Base-by-base conservation (phyloP, 2,888 invertebrate genomes). In the Agonopterix arenella region DNA sequence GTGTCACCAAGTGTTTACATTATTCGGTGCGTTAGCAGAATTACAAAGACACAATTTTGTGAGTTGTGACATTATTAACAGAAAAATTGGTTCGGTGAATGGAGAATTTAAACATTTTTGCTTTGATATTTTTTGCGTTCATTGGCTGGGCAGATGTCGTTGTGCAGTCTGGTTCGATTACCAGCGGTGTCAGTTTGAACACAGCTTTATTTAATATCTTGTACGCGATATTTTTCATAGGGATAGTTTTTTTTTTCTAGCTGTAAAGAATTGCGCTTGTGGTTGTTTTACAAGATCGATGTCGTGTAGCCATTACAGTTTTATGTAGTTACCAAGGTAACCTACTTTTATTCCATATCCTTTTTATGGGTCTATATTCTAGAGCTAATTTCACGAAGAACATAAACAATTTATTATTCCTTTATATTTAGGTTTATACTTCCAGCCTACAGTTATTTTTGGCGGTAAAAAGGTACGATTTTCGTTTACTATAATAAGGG, bases 11-110 rank as follows among this genome's bases (percentile, higher is more conserved):
- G 76, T 84, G 82, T 84, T 84, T 83, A 83, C 80, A 77, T 70
- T 69, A 63, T 65, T 53, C 63, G 56, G 57, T 57, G 52, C 55
- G 62, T 61, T 62, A 59, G 52, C 46, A 51, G 44, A 53, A 65
- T 70, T 66, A 70, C 72, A 73, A 72, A 73, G 76, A 75, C 73
- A 70, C 65, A 60, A 68, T 70, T 73, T 69, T 66, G 28, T 54
- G 60, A 75, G 72, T 81, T 81, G 81, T 82, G 81, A 84, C 83
- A 76, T 78, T 80, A 83, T 82, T 81, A 82, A 83, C 76, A 80
- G 77, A 79, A 77, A 84, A 84, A 80, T 84, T 83, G 78, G 71
- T 69, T 61, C 61, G 71, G 71, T 70, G 64, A 69, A 73, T 72
- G 47, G 70, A 70, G 72, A 73, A 74, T 73, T 66, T 69, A 67